phyloP scores from a whole-genome alignment of 2,888 invertebrate species.

The Coelinius sp. region DNA sequence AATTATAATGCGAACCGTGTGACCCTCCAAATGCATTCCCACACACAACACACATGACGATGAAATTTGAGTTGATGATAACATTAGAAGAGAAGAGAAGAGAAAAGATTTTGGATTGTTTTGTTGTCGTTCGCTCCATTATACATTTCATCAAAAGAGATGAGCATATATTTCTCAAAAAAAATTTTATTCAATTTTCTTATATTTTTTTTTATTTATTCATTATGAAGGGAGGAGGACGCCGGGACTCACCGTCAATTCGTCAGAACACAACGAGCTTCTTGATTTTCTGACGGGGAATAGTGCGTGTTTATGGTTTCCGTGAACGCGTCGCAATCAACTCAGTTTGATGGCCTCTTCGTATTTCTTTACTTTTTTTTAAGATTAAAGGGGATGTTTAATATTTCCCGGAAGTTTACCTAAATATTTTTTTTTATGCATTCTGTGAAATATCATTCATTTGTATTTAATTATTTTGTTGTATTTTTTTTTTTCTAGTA shows the following conservation, averaged over 20 bases:
- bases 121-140: neutral
- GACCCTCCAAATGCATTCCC: constrained; percentile 33
- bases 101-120: neutral
- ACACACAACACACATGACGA: constrained; percentile 48
- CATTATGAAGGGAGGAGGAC: neutral
- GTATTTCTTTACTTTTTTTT: constrained; percentile 27
- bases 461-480: neutral
- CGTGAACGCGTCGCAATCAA: constrained; percentile 55
- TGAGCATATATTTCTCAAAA: neutral
- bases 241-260: neutral
- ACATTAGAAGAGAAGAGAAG: neutral
- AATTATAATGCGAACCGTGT: constrained; percentile 52
- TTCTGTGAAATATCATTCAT: constrained; percentile 34
- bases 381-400: constrained; percentile 41
- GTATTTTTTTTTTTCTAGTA: neutral
- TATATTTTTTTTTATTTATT: neutral
- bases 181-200: neutral
- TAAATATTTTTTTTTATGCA: constrained; percentile 43
- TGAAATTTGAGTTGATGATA: constrained; percentile 42
- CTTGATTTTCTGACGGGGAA: constrained; percentile 42
- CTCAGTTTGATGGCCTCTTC: constrained; percentile 52
- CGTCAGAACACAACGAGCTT: constrained; percentile 13
- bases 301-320: constrained; percentile 59
- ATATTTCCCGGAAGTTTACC: constrained; percentile 46
- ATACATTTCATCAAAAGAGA: neutral